Base-by-base conservation (phyloP, 2,797 vertebrate genomes). In the Lagocephalus sceleratus region DNA sequence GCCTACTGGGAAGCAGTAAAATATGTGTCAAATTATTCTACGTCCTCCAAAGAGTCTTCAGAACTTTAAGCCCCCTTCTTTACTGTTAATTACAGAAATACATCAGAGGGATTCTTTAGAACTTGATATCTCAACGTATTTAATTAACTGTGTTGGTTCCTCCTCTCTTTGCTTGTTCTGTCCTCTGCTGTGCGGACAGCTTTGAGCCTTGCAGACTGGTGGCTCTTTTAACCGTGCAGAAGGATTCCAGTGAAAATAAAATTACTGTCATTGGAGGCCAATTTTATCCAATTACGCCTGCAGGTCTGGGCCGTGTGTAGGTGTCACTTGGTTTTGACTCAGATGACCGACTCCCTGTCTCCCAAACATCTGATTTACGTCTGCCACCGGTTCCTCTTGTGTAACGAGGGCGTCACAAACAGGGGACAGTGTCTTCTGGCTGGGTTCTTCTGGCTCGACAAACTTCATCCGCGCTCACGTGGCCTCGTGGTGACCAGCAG, bases 401-500 rank as follows among this genome's bases (percentile, higher is more conserved):
- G 69, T 62, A 20, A 39, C 57, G 66, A 43, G 46, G 55, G 32
- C 51, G 40, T 20, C 9, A 14, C 2, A 21, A 76, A 83, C 81
- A 78, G 81, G 11, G 32, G 12, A 14, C 32, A 12, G 11, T 14
- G 32, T 14, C 3, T 10, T 12, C 2, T 14, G 3, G 11, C 14
- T 4, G 32, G 2, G 48, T 65, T 67, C 72, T 66, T 50, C 1
- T 59, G 66, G 54, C 43, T 67, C 20, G 22, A 47, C 58, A 26
- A 35, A 41, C 60, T 23, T 2, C 54, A 58, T 42, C 57, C 69
- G 74, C 8, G 41, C 62, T 82, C 65, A 76, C 67, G 65, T 70
- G 73, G 60, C 69, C 74, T 79, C 68, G 71, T 82, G 75, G 76
- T 61, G 5, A 17, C 1, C 20, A n/a, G 65, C 83, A 79, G 82